A percentile compares a stretch with the other conserved stretches of the same genome.
Evolutionary conservation across 2,113 vertebrate species (phyloP).

Genomic region (Bubalus kerabau): DNA sequence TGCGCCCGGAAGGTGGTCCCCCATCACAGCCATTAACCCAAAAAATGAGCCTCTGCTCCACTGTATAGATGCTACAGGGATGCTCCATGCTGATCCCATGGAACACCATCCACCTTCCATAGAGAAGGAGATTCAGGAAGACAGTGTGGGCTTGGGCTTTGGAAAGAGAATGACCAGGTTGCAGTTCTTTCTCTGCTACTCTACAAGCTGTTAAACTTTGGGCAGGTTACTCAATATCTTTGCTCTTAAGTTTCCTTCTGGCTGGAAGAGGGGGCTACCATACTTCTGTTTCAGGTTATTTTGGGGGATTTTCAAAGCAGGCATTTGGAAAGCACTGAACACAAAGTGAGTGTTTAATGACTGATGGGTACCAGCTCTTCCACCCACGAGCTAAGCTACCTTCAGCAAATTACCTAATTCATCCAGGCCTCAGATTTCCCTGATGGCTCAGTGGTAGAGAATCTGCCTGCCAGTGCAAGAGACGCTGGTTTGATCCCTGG

Average conservation of each 20-base stretch:
- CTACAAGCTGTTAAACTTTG: background rate
- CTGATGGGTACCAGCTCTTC: background rate
- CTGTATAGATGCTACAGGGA: background rate
- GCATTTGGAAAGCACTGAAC: background rate
- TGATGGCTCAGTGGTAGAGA: background rate
- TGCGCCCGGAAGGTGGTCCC: accelerated
- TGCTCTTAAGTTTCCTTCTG: background rate
- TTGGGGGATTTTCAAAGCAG: background rate
- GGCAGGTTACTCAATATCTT: background rate
- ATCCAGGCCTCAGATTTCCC: accelerated
- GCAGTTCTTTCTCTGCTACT: background rate
- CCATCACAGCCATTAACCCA: background rate
- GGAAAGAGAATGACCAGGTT: background rate
- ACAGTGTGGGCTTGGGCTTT: background rate
- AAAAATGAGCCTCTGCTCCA: background rate
- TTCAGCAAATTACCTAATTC: background rate
- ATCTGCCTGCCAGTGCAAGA: background rate
- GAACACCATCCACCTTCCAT: background rate
- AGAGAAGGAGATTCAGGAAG: background rate
- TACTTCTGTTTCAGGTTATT: background rate
- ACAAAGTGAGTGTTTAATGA: background rate
- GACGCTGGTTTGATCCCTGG: background rate
- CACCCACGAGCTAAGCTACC: background rate
- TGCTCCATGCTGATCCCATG: background rate
- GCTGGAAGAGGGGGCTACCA: background rate